Base-by-base conservation (phyloP, 2,888 invertebrate genomes). In the Parnassius smintheus region DNA sequence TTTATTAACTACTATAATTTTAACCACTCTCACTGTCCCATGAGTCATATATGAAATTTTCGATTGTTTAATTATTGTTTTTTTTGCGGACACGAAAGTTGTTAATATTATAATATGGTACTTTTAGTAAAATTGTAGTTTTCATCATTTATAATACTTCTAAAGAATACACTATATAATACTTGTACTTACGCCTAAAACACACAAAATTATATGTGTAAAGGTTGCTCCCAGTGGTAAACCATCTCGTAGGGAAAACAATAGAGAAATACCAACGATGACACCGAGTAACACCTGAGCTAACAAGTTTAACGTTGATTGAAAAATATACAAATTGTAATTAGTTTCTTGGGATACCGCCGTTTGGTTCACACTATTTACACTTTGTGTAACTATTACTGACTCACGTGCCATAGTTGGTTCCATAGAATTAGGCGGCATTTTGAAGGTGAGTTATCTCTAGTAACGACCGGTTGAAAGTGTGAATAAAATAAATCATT, bases 101-200 rank as follows among this genome's bases (percentile, higher is more conserved):
- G 18, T 18, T 18, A 18, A 18, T 35, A 35, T 7, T 4, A 35
- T 35, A 3, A 35, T 35, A 4, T 35, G 35, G 7, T 4, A 35
- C 35, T 35, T 4, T 35, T 7, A 35, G 1, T 35, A 35, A 7
- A 35, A 35, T 35, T 35, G 35, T 1, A 35, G 35, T 35, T 35
- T 35, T 35, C 18, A 7, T 35, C 3, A 35, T 35, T 35, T 35
- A 35, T 35, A 35, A 35, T 35, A 35, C 4, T 35, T 35, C 1
- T 35, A 35, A 35, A 35, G 35, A 35, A 44, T 44, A 4, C 42
- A 41, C 61, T 18, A 18, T 18, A 18, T 18, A 18, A 18, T 18
- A 18, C 18, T 18, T 18, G 1, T 18, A 82, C 90, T 86, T 69
- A 91, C 91, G 75, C 91, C 90, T 58, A 85, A 63, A 12, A 88